These are phyloP conservation scores for Xenopus petersii DNA, from an alignment of 2,797 vertebrate species.

Conservation along the genomic window DNA sequence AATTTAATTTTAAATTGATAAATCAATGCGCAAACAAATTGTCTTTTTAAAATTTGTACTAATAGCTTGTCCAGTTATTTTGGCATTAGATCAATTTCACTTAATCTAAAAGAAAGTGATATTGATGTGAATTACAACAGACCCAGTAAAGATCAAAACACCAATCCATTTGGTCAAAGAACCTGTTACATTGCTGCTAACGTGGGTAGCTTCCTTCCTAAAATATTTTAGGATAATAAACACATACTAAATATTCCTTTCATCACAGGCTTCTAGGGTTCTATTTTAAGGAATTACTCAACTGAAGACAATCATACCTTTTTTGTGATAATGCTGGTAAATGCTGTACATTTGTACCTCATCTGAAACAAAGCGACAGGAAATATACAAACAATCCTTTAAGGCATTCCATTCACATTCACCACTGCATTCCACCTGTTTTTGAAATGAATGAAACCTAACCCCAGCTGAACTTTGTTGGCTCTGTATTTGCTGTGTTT, in stretches of 20 bases:
- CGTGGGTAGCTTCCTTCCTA: neutral
- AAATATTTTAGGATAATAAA: neutral
- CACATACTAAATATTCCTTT: neutral
- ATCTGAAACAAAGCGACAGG: no score
- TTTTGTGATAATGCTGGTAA: no score
- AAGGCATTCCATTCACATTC: no score
- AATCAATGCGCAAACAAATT: conserved; percentile 45
- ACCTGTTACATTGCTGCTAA: conserved; percentile 14
- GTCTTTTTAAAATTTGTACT: conserved; percentile 46
- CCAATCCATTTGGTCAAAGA: conserved; percentile 26
- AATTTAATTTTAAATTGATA: conserved; percentile 45
- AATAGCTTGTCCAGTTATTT: conserved; percentile 40
- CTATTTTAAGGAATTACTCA: no score
- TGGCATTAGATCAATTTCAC: conserved; percentile 45
- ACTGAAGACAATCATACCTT: no score
- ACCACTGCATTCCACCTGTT: no score
- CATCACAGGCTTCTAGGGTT: neutral
- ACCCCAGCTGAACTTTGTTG: no score
- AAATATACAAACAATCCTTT: no score
- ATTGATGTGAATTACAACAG: conserved; percentile 39
- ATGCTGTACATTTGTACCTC: no score
- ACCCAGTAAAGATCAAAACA: conserved; percentile 26
- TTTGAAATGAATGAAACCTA: no score
- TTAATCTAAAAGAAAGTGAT: conserved; percentile 47
- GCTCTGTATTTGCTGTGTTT: no score